These are phyloP conservation scores for Corapipo altera DNA, from an alignment of 2,113 vertebrate species.

Conservation along the genomic window DNA sequence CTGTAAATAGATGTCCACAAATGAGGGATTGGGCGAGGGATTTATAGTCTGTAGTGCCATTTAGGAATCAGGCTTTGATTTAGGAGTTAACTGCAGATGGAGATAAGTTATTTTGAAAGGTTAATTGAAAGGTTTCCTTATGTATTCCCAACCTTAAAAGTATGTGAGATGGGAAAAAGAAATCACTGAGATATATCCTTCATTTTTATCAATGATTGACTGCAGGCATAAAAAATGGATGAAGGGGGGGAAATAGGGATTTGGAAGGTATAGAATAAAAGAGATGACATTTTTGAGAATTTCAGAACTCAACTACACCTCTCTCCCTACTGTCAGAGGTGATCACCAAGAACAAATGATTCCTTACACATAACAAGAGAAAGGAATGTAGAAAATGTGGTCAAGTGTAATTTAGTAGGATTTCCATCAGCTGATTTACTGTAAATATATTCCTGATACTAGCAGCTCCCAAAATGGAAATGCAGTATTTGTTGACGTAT, in stretches of 20 bases:
- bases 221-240: not conserved
- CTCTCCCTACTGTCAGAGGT: not conserved
- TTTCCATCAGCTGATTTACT: not conserved
- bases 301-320: not conserved
- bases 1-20: not conserved
- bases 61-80: not conserved
- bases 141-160: not conserved
- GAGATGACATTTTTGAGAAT: not conserved
- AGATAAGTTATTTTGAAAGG: not conserved
- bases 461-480: not conserved
- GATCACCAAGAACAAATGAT: not conserved
- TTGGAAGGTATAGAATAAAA: not conserved
- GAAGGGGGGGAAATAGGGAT: not conserved
- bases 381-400: not conserved
- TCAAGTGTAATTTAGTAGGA: not conserved
- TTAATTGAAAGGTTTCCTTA: not conserved
- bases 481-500: not conserved
- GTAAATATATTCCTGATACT: not conserved
- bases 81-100: not conserved
- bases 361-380: not conserved
- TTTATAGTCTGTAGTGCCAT: not conserved
- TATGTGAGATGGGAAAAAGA: not conserved
- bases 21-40: not conserved
- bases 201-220: not conserved
- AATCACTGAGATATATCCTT: not conserved